A percentile compares a stretch with the other conserved stretches of the same genome.
Evolutionary conservation across 1,140 invertebrate genomes (phyloP).

Genomic region (Bombus polaris): DNA sequence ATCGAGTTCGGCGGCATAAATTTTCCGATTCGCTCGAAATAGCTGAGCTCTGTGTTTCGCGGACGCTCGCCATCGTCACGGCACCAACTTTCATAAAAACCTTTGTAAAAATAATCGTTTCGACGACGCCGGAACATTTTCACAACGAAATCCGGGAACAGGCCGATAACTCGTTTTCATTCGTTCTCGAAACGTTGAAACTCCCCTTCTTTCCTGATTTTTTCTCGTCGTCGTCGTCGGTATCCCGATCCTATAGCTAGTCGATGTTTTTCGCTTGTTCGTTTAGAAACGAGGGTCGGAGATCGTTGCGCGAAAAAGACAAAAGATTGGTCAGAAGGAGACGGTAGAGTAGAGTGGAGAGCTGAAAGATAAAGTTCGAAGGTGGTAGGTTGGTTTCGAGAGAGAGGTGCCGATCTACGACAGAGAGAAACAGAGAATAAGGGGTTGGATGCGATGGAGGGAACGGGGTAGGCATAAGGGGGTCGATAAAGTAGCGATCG

Average conservation of each 20-base stretch:
- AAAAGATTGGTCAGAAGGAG: slow-evolving; percentile 14
- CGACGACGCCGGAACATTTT: not conserved
- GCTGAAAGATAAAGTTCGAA: slow-evolving; percentile 31
- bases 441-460: slow-evolving; percentile 42
- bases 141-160: not conserved
- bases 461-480: slow-evolving; percentile 70
- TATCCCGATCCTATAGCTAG: slow-evolving; percentile 15
- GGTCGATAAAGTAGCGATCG: slow-evolving; percentile 83
- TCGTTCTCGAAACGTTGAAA: not conserved
- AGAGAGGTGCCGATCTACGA: not conserved
- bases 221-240: not conserved
- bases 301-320: slow-evolving; percentile 35
- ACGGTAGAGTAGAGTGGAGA: not conserved
- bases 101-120: not conserved
- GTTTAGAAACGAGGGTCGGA: not conserved
- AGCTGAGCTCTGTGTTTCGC: not conserved
- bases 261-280: slow-evolving; percentile 1
- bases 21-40: not conserved
- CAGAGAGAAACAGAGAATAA: slow-evolving; percentile 15
- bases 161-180: not conserved
- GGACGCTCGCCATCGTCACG: not conserved
- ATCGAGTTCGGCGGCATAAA: not conserved
- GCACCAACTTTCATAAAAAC: not conserved
- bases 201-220: slow-evolving; percentile 20
- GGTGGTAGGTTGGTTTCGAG: slow-evolving; percentile 22